Conservation (phyloP, 1,140 invertebrate genomes). For the Achroia grisella region DNA sequence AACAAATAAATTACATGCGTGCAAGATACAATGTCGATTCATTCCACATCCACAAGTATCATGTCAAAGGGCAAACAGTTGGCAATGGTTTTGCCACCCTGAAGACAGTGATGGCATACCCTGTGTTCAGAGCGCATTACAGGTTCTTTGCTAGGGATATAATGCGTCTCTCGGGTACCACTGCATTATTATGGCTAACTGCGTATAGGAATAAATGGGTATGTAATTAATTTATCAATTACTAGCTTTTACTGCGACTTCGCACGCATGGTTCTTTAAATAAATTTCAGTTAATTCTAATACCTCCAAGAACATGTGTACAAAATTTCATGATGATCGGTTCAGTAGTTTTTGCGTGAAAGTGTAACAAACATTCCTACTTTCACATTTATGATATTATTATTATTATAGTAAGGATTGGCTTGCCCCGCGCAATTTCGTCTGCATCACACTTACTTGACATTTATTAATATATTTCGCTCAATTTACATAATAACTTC, state of each 20-base stretch:
- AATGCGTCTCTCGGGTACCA: constrained; percentile 43
- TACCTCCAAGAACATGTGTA: no score
- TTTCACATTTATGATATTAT: no score
- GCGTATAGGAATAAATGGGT: constrained; percentile 63
- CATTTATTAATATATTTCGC: no score
- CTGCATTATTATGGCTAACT: constrained; percentile 44
- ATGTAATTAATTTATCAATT: constrained; percentile 1
- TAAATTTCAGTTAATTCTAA: neutral
- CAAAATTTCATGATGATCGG: no score
- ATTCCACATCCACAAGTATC: constrained; percentile 42
- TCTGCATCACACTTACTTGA: no score
- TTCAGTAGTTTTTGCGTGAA: no score
- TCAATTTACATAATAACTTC: no score
- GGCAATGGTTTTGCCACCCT: constrained; percentile 30
- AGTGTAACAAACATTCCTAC: no score
- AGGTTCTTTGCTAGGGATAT: constrained; percentile 53
- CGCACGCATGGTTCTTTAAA: no score
- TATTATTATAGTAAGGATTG: no score
- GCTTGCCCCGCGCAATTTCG: no score
- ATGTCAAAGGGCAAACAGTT: constrained; percentile 14
- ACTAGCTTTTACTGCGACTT: neutral
- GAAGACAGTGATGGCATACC: constrained; percentile 37
- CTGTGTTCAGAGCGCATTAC: constrained; percentile 47
- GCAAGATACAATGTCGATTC: constrained; percentile 39
- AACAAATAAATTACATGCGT: constrained; percentile 39